Evolutionary conservation across 2,888 invertebrate genomes (phyloP), one percentile per base, ranked within the genome.

Genomic region (Dolichomitus sp.): DNA sequence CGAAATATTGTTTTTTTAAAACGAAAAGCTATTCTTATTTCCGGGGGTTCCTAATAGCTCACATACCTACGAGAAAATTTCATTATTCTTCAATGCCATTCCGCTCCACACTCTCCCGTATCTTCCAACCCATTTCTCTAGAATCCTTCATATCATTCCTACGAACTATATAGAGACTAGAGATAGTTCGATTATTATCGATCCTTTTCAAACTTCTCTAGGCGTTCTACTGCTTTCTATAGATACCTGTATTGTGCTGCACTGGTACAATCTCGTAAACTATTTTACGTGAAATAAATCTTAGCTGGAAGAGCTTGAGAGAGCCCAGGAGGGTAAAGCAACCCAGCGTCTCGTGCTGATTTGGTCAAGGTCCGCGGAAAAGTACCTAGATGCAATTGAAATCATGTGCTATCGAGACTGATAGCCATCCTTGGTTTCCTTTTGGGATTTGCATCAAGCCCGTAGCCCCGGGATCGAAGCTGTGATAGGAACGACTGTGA

Each of bases 321-420:
- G 45, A 65, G 19, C 27, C 48, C 17, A 2, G 6, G n/a, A 17
- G 52, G 23, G 7, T 30, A 30, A 50, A 30, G 66, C n/a, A 50
- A 42, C 52, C 33, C 37, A 57, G 65, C 27, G 54, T 65, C 50
- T 73, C 77, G 69, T 83, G 72, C 73, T 45, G 80, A 84, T 80
- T 80, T 73, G 85, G 81, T 85, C 85, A 86, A 86, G 85, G 86
- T 80, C 70, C 78, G 68, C 30, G 54, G 27, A 73, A 61, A 74
- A 73, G 45, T 50, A 70, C 30, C 12, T 37, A 48, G 42, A 63
- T 30, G 68, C 50, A 45, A 42, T 81, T 63, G 30, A 74, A 57
- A 52, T 52, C 59, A 42, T 70, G 45, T 50, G 72, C 66, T 54
- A 57, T 61, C 27, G 69, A 81, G 77, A 84, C 45, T 57, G 83